Evolutionary conservation across 92 coral and sea anemone species (phyloP).

Genomic region (Porites cylindrica): DNA sequence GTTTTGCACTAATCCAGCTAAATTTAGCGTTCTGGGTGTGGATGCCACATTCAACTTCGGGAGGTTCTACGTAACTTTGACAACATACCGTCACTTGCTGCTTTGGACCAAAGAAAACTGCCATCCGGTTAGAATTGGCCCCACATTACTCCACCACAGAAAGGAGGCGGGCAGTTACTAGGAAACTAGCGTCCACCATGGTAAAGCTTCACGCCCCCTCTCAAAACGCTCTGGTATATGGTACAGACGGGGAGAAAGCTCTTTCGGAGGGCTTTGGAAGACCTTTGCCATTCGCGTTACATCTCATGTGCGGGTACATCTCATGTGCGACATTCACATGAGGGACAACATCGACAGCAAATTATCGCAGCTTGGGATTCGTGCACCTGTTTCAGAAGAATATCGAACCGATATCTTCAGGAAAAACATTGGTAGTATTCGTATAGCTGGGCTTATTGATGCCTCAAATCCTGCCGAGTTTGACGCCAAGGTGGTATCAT

Average conservation of each 20-base stretch:
- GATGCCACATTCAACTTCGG: slow-evolving; percentile 51
- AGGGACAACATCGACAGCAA: slow-evolving; percentile 47
- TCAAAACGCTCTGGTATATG: slow-evolving; percentile 40
- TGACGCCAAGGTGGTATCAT: background rate
- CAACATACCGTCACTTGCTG: slow-evolving; percentile 61
- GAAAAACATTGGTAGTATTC: background rate
- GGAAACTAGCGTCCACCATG: slow-evolving; percentile 42
- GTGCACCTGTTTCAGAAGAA: slow-evolving; percentile 21
- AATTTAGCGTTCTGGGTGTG: slow-evolving; percentile 37
- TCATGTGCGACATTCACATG: slow-evolving; percentile 53
- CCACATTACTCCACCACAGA: slow-evolving; percentile 54
- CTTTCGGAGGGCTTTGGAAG: slow-evolving; percentile 52
- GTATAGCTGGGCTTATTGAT: background rate
- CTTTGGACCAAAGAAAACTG: slow-evolving; percentile 34
- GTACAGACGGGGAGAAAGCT: slow-evolving; percentile 54
- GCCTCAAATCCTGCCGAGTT: slow-evolving; percentile 20
- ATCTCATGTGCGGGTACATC: slow-evolving; percentile 50
- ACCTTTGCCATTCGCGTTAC: slow-evolving; percentile 45
- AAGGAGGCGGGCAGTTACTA: slow-evolving; percentile 41
- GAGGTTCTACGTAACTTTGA: slow-evolving; percentile 28
- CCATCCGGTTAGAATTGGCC: slow-evolving; percentile 61
- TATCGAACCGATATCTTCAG: slow-evolving; percentile 35
- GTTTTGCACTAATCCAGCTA: slow-evolving; percentile 49
- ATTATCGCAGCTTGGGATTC: slow-evolving; percentile 30
- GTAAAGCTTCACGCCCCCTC: slow-evolving; percentile 13